Conservation (phyloP, 2,797 vertebrate genomes). For the Peromyscus melanophrys region DNA sequence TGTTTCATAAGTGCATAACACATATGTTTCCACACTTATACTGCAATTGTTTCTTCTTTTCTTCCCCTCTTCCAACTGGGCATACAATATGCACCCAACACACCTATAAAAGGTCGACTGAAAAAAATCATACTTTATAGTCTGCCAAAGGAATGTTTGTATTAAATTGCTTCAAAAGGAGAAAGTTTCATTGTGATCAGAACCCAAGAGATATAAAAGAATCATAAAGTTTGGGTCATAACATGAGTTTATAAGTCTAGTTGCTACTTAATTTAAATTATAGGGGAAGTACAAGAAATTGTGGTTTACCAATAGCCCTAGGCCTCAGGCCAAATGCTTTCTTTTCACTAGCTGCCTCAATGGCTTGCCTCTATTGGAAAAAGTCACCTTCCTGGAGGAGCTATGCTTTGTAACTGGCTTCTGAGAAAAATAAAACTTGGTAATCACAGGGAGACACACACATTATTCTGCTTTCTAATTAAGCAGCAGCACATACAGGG, state of each 20-base stretch:
- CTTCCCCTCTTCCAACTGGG: slow-evolving; percentile 71
- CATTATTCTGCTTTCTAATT: slow-evolving; percentile 76
- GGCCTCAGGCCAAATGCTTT: slow-evolving; percentile 82
- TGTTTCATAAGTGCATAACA: slow-evolving; percentile 84
- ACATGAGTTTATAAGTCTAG: slow-evolving; percentile 86
- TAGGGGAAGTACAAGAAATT: slow-evolving; percentile 83
- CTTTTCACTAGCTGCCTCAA: slow-evolving; percentile 68
- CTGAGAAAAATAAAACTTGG: slow-evolving; percentile 86
- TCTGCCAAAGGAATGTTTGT: slow-evolving; percentile 86
- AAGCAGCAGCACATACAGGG: slow-evolving; percentile 74
- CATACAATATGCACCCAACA: slow-evolving; percentile 85
- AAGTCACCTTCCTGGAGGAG: slow-evolving; percentile 80
- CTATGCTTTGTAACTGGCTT: slow-evolving; percentile 80
- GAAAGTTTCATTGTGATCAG: slow-evolving; percentile 88
- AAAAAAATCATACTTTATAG: slow-evolving; percentile 86
- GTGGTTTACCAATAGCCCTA: slow-evolving; percentile 85
- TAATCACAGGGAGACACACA: slow-evolving; percentile 77
- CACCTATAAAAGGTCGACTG: slow-evolving; percentile 87
- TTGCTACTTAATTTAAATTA: slow-evolving; percentile 89
- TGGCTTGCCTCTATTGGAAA: slow-evolving; percentile 63
- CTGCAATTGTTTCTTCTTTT: slow-evolving; percentile 79
- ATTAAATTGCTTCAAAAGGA: slow-evolving; percentile 87
- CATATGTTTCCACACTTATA: slow-evolving; percentile 86
- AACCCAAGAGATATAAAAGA: slow-evolving; percentile 87
- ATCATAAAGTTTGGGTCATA: slow-evolving; percentile 86